Base-by-base conservation (phyloP, 1,140 invertebrate genomes). In the Aradophagus sp. region DNA sequence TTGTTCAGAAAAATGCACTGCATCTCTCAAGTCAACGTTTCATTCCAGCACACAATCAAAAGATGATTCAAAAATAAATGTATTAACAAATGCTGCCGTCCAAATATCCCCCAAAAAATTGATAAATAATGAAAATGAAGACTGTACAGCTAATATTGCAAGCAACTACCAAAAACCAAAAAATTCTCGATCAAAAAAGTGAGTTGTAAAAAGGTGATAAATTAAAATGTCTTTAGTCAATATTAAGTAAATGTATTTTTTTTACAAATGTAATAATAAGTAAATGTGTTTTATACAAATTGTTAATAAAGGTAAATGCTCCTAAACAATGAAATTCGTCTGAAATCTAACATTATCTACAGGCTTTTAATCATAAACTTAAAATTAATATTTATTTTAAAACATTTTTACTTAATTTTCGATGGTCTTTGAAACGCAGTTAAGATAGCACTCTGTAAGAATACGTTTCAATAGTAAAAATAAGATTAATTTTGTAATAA, bases 241-340 rank as follows among this genome's bases (percentile, higher is more conserved):
- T n/a, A n/a, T n/a, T n/a, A n/a, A n/a, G n/a, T n/a, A n/a, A n/a
- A n/a, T n/a, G n/a, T n/a, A n/a, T n/a, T n/a, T n/a, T n/a, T n/a
- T n/a, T n/a, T n/a, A 29, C 7, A 20, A 41, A 27, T 62, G 4
- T 62, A 44, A 38, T 67, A 59, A 56, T 53, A 59, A 38, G 36
- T 52, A 67, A 27, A 36, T 67, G 47, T 67, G 59, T 67, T 67
- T 67, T 69, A 69, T 59, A 61, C 47, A 69, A 69, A 69, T 61
- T 27, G 65, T 69, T 61, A 69, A 69, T 69, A 69, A 69, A 69
- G n/a, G 42, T 55, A 61, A 69, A 62, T 61, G 48, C 36, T 61
- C 34, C 48, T 44, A 10, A 69, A 16, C 26, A 61, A 69, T 29
- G 36, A 19, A 69, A 55, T 35, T 61, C 19, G 5, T 55, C 44